These are phyloP conservation scores for Torymus auratus DNA, from an alignment of 2,888 invertebrate species.

Conservation along the genomic window DNA sequence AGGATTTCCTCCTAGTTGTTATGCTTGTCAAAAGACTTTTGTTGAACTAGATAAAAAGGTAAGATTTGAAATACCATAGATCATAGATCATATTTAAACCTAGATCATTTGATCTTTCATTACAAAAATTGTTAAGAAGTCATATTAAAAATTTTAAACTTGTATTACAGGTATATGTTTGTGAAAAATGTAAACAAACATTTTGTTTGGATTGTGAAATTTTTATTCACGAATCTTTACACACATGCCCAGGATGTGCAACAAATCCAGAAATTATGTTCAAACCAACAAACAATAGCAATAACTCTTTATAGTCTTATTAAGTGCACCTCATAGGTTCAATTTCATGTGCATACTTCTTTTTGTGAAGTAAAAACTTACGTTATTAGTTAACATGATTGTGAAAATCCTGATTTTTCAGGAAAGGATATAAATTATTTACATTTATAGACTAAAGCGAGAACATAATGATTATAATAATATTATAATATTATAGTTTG, in stretches of 20 bases:
- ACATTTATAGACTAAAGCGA: slow-evolving; percentile 6
- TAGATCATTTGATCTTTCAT: too few species aligned
- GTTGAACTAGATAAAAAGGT: slow-evolving; percentile 85
- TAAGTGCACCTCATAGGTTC: slow-evolving; percentile 31
- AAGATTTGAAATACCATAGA: slow-evolving; percentile 39
- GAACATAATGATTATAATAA: too few species aligned
- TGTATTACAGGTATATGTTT: slow-evolving; percentile 85
- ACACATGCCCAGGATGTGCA: slow-evolving; percentile 97
- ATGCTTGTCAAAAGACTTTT: slow-evolving; percentile 86
- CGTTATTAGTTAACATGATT: slow-evolving; percentile 16
- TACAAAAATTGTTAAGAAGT: too few species aligned
- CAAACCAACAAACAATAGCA: slow-evolving; percentile 53
- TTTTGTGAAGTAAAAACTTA: slow-evolving; percentile 49
- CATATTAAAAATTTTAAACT: too few species aligned
- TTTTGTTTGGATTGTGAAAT: slow-evolving; percentile 98
- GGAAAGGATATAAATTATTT: slow-evolving; percentile 30
- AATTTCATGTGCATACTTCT: slow-evolving; percentile 35
- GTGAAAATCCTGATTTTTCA: slow-evolving; percentile 27
- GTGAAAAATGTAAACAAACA: slow-evolving; percentile 86
- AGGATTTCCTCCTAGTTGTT: slow-evolving; percentile 82
- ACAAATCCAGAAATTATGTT: slow-evolving; percentile 80
- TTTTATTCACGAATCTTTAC: slow-evolving; percentile 94
- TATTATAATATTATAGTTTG: too few species aligned
- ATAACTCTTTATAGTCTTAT: slow-evolving; percentile 39
- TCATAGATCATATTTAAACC: too few species aligned